Evolutionary conservation across 2,113 vertebrate genomes (phyloP), one percentile per base, ranked within the genome.

Genomic region (Salvelinus namaycush): DNA sequence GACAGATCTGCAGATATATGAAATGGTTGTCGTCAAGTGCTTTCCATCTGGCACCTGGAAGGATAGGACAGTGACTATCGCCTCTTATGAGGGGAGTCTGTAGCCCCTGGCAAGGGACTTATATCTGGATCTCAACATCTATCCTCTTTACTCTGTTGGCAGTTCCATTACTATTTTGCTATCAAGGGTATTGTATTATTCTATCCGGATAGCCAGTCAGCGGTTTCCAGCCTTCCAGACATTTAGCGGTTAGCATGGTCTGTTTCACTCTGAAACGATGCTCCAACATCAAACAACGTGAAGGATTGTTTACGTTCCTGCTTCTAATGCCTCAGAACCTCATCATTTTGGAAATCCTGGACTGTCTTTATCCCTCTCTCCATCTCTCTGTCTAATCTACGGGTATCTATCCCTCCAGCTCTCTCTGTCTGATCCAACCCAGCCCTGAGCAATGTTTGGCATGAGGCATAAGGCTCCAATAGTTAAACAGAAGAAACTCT

Each of bases 291-390:
- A 92, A 91, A 93, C 83, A 54, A 74, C 81, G 86, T 73, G 75
- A 78, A 85, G 81, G 83, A 76, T 82, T 91, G 87, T 92, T 91
- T 90, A 88, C 86, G 76, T 88, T 90, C 70, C 85, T 80, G 73
- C 85, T 90, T 89, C 86, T 86, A 72, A 86, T 85, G 84, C 76
- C 60, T 84, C 57, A 84, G 79, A 90, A 64, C 77, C 77, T 88
- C 86, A 76, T 88, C 83, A 59, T 88, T 87, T 84, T 87, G 77
- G 89, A 85, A 89, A 84, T 86, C 79, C 82, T 83, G 44, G 80
- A 73, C 84, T 80, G 65, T 68, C 66, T 68, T 26, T 20, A 34
- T 68, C 66, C 6, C 14, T 68, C 27, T 16, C 16, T 68, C 66
- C 66, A 34, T n/a, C 65, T 67, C 27, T 13, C 26, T 12, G 39